These are phyloP conservation scores for Graptemys geographica DNA, from an alignment of 2,797 vertebrate genomes.

Conservation along the genomic window DNA sequence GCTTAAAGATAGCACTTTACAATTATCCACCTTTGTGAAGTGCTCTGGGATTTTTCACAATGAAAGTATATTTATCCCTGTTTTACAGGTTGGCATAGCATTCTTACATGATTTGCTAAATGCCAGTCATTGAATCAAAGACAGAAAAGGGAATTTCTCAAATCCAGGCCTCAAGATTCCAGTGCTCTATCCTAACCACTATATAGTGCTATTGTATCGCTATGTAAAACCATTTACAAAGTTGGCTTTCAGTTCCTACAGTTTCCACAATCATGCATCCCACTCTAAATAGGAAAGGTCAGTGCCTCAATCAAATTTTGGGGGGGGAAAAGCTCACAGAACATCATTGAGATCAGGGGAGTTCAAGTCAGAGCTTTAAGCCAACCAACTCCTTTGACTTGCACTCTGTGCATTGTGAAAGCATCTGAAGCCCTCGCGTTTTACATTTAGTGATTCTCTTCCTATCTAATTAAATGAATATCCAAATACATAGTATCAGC, in stretches of 20 bases:
- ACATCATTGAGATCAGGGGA: neutral
- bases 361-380: neutral
- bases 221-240: neutral
- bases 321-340: neutral
- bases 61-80: neutral
- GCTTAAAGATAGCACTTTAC: too few species aligned
- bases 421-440: neutral
- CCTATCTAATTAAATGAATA: neutral
- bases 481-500: neutral
- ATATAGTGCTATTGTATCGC: fast-evolving
- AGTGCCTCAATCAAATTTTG: neutral
- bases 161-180: neutral
- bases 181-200: neutral
- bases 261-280: neutral
- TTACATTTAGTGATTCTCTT: neutral
- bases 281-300: neutral
- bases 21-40: neutral
- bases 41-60: neutral
- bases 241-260: neutral
- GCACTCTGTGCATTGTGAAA: neutral
- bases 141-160: neutral
- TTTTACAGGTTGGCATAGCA: neutral
- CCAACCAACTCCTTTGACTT: neutral
- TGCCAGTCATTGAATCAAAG: neutral
- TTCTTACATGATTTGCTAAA: neutral